Percentiles rank a stretch among this genome's conserved stretches.
Evolutionary conservation across 2,888 invertebrate species (phyloP).

Genomic region (Drosophila anceps): DNA sequence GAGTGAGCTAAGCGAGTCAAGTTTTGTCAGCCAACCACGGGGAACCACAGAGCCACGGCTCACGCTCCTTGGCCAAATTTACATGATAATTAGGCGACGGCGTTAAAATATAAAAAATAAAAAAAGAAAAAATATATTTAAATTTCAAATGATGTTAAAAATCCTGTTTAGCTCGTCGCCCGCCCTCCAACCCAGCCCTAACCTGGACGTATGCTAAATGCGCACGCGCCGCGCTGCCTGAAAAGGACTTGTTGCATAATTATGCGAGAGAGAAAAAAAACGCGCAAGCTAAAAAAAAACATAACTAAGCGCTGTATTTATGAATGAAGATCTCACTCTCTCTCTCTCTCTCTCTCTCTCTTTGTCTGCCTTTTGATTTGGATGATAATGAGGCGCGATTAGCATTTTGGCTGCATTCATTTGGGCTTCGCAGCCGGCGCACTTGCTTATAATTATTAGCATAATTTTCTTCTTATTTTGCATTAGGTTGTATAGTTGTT

Average conservation of each 20-base stretch:
- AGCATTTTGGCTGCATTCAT: slow-evolving; percentile 76
- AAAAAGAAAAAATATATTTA: slow-evolving; percentile 60
- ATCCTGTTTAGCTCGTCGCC: slow-evolving; percentile 70
- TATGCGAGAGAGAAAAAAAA: slow-evolving; percentile 65
- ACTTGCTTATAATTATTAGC: slow-evolving; percentile 80
- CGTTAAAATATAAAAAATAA: slow-evolving; percentile 45
- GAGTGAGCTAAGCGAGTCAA: slow-evolving; percentile 51
- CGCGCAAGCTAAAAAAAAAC: slow-evolving; percentile 25
- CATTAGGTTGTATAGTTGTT: slow-evolving; percentile 57
- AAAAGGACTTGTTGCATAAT: slow-evolving; percentile 83
- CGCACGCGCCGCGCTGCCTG: slow-evolving; percentile 80
- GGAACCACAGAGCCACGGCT: slow-evolving; percentile 3
- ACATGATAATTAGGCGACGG: slow-evolving; percentile 76
- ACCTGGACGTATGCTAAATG: slow-evolving; percentile 75
- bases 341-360: slow-evolving; percentile 9
- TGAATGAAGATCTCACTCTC: slow-evolving; percentile 74
- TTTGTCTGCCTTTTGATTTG: slow-evolving; percentile 59
- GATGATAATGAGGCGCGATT: slow-evolving; percentile 82
- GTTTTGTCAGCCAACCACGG: slow-evolving; percentile 47
- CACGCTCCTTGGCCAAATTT: slow-evolving; percentile 70
- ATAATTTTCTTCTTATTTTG: slow-evolving; percentile 76
- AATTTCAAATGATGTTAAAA: slow-evolving; percentile 76
- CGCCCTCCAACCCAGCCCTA: slow-evolving; percentile 1
- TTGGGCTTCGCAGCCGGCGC: slow-evolving; percentile 33
- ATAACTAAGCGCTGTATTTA: slow-evolving; percentile 74